Base-by-base conservation (phyloP, 2,113 vertebrate species). In the Hyla sarda region DNA sequence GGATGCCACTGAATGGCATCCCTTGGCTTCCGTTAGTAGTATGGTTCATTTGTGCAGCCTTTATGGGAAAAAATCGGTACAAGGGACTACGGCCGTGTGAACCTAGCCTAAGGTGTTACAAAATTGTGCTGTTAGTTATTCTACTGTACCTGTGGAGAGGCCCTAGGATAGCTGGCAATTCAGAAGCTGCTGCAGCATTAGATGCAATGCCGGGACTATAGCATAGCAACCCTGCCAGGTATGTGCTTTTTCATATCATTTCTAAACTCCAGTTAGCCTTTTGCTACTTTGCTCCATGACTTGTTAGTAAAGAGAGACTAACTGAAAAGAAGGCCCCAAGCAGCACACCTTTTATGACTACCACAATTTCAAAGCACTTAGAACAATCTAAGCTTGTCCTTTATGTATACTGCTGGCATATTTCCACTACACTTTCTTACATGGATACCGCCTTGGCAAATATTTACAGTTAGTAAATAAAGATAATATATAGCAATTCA, bases 391-490 rank as follows among this genome's bases (percentile, higher is more conserved):
- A 23, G 54, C 11, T 25, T 30, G 62, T 16, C 28, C 13, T 67
- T 8, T 67, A 32, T 67, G 30, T 67, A 17, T 28, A 5, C 25
- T 17, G 25, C 14, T 67, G 28, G 65, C 14, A 69, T 34, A 34
- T 69, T 37, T 19, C 65, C 65, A 19, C 2, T 5, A 41, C 41
- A 41, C 41, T 19, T 34, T 1, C 17, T 5, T 34, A 37, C 30
- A 25, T 58, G 21, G 48, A 79, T 32, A 79, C 50, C 30, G 19
- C 65, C 37, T 79, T 52, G 14, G 73, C 50, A 76, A 76, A 76
- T 76, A 76, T 28, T 45, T n/a, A 76, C 47, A 30, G 45, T 50
- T 30, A 75, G 25, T 47, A 76, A 76, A 76, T 76, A 50, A 14
- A 52, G 73, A 76, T 76, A 62, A n/a, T 58, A 47, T 47, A 45